Conservation (phyloP, 2,797 vertebrate genomes). For the Xerus rutilus region DNA sequence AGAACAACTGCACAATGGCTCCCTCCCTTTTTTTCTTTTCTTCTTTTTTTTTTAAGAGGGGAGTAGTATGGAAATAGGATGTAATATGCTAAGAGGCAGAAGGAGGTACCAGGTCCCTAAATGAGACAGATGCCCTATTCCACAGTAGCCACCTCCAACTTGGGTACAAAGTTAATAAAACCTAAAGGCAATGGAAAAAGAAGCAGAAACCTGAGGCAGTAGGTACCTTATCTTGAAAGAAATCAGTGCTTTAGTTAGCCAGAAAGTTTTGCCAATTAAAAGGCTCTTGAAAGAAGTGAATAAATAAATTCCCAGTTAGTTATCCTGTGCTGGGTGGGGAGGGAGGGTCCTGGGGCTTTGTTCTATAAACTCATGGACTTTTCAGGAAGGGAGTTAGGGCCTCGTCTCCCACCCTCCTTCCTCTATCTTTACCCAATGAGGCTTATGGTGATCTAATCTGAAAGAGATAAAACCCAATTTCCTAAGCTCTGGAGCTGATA, state of each 20-base stretch:
- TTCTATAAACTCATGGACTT: background rate
- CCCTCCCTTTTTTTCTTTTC: rapidly evolving
- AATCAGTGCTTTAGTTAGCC: constrained; percentile 58
- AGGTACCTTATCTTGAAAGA: constrained; percentile 63
- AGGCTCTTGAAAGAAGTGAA: constrained; percentile 49
- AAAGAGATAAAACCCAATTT: constrained; percentile 85
- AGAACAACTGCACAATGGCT: background rate
- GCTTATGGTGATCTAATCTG: constrained; percentile 83
- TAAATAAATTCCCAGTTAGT: constrained; percentile 45
- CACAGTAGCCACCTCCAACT: background rate
- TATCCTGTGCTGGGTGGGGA: background rate
- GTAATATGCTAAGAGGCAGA: background rate
- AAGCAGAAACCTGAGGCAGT: constrained; percentile 52
- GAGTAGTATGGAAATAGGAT: too few species aligned
- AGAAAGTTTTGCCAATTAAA: constrained; percentile 65
- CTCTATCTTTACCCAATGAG: background rate
- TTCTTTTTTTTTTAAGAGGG: background rate
- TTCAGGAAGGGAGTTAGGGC: constrained; percentile 31
- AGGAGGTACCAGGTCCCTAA: background rate
- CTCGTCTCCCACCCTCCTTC: background rate
- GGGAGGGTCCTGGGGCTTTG: constrained; percentile 49
- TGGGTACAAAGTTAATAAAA: constrained; percentile 7
- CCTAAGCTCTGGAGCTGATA: constrained; percentile 81
- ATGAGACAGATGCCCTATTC: background rate
- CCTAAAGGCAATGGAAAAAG: constrained; percentile 53